These are phyloP conservation scores for Otis tarda DNA, from an alignment of 2,113 vertebrate genomes.

Conservation along the genomic window DNA sequence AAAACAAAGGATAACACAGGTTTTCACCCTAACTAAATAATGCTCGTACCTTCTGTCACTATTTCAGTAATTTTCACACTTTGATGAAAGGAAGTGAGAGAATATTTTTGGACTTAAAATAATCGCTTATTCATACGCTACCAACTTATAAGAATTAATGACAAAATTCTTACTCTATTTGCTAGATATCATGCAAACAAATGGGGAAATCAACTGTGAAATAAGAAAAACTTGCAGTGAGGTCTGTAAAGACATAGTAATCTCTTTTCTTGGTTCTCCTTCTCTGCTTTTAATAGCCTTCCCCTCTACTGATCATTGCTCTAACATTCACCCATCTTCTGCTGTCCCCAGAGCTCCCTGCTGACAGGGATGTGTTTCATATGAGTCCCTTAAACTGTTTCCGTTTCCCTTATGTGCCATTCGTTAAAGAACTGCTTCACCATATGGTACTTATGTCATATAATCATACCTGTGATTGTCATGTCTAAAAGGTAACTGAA, in stretches of 20 bases:
- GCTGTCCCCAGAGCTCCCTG: neutral
- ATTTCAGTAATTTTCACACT: neutral
- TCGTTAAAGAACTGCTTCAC: neutral
- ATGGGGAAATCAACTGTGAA: neutral
- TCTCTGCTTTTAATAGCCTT: neutral
- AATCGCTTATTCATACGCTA: neutral
- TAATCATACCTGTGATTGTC: neutral
- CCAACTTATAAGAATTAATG: accelerated
- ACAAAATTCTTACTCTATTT: neutral
- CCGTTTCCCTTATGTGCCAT: neutral
- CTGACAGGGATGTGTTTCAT: neutral
- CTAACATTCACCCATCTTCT: neutral
- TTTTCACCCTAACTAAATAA: neutral
- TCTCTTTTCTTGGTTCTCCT: neutral
- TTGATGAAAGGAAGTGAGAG: neutral
- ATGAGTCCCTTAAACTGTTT: neutral
- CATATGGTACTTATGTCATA: neutral
- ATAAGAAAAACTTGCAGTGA: neutral
- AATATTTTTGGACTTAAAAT: neutral
- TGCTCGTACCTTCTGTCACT: neutral
- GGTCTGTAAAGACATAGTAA: neutral
- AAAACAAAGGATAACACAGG: neutral
- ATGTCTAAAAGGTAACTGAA: neutral
- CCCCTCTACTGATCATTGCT: neutral
- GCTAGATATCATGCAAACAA: neutral